A percentile compares a stretch with the other conserved stretches of the same genome.
phyloP scores from a whole-genome alignment of 2,888 invertebrate genomes.

The Nomada hirtipes region DNA sequence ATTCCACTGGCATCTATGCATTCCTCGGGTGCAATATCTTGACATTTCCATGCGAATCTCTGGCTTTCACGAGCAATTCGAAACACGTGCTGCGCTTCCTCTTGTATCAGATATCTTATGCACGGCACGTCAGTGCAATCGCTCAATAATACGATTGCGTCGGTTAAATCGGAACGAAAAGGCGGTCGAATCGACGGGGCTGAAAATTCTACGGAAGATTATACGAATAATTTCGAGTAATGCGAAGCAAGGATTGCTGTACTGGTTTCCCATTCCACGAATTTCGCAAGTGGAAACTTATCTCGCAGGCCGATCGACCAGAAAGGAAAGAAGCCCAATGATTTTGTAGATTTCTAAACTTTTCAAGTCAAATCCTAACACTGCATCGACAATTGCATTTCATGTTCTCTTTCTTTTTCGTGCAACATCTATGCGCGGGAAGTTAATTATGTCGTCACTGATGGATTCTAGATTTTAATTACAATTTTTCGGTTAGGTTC shows the following conservation, averaged over 20 bases:
- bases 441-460: slow-evolving; percentile 11
- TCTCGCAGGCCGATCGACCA: too few species aligned
- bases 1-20: slow-evolving; percentile 12
- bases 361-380: background rate
- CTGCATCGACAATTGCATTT: background rate
- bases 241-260: background rate
- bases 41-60: slow-evolving; percentile 57
- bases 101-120: slow-evolving; percentile 48
- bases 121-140: slow-evolving; percentile 49
- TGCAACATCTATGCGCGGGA: background rate
- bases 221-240: background rate
- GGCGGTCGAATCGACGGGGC: slow-evolving; percentile 2
- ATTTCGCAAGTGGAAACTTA: background rate
- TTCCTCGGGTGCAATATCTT: slow-evolving; percentile 31
- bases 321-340: too few species aligned
- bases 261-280: background rate
- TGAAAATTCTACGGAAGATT: slow-evolving; percentile 11
- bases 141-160: slow-evolving; percentile 54
- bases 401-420: background rate
- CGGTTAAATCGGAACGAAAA: slow-evolving; percentile 38
- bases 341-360: background rate
- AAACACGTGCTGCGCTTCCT: slow-evolving; percentile 57
- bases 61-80: slow-evolving; percentile 55
- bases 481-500: slow-evolving; percentile 19
- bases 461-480: slow-evolving; percentile 32